Conservation (phyloP, 1,140 invertebrate species). For the Chymomyza costata region DNA sequence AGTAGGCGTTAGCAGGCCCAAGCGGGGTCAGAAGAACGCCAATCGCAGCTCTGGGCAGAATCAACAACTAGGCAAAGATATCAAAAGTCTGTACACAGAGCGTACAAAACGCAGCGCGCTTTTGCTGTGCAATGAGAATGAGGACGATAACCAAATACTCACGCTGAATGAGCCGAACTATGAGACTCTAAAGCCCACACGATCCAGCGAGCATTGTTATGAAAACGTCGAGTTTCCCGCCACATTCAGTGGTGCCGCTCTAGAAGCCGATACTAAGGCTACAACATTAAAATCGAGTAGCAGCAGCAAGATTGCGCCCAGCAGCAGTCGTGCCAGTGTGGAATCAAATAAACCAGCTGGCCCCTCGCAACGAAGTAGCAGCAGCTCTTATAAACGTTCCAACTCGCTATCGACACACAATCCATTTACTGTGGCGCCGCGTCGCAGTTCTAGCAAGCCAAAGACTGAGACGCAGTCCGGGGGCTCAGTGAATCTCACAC, state of each 20-base stretch:
- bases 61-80: conserved; percentile 24
- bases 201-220: conserved; percentile 45
- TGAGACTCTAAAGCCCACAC: conserved; percentile 62
- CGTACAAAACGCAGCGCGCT: conserved; percentile 55
- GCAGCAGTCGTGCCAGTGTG: conserved; percentile 26
- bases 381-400: conserved; percentile 55
- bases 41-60: conserved; percentile 34
- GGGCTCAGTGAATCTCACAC: conserved; percentile 54
- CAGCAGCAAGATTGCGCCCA: conserved; percentile 45
- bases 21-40: conserved; percentile 40
- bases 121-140: conserved; percentile 57
- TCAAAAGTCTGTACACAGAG: conserved; percentile 20
- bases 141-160: conserved; percentile 71
- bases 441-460: conserved; percentile 51
- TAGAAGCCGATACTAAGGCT: background rate
- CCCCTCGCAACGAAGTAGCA: conserved; percentile 15
- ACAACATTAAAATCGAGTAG: conserved; percentile 27
- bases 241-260: conserved; percentile 7
- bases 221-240: conserved; percentile 61
- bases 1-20: conserved; percentile 51
- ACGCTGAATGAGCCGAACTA: conserved; percentile 70
- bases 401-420: conserved; percentile 65
- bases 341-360: conserved; percentile 12
- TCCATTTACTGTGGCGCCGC: conserved; percentile 58
- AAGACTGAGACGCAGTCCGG: conserved; percentile 26